Evolutionary conservation across 2,113 vertebrate species (phyloP).

Genomic region (Eublepharis macularius): DNA sequence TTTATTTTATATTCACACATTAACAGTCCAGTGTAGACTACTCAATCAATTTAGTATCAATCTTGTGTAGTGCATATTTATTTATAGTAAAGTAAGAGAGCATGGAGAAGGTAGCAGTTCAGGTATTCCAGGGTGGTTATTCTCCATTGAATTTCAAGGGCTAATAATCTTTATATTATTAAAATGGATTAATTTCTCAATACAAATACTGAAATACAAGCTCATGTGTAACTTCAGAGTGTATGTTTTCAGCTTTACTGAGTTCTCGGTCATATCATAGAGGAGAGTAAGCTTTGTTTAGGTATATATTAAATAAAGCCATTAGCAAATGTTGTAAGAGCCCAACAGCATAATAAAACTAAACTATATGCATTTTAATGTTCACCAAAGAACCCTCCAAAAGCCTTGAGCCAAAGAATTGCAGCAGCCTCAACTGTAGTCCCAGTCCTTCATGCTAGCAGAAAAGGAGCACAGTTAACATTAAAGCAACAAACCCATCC

Average conservation of each 20-base stretch:
- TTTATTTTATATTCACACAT: neutral
- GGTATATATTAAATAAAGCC: conserved; percentile 26
- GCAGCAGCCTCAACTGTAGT: neutral
- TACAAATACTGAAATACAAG: conserved; percentile 23
- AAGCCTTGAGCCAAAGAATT: neutral
- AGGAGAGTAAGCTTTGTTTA: neutral
- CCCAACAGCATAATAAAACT: neutral
- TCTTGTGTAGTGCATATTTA: conserved; percentile 21
- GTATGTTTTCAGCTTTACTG: conserved; percentile 11
- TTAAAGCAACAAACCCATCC: neutral
- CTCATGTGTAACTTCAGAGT: conserved; percentile 30
- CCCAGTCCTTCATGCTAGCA: neutral
- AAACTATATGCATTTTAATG: conserved; percentile 25
- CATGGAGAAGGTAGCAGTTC: conserved; percentile 6
- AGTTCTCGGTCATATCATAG: conserved; percentile 12
- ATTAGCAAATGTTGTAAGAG: conserved; percentile 11
- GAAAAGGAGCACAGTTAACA: conserved; percentile 10
- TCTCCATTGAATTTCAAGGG: conserved; percentile 46
- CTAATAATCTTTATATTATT: conserved; percentile 56
- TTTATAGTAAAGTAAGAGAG: conserved; percentile 30
- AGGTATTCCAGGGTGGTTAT: conserved; percentile 51
- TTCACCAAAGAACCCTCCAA: neutral
- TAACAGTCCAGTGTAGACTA: neutral
- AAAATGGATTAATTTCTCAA: conserved; percentile 53
- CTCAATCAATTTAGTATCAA: neutral